phyloP scores from a whole-genome alignment of 2,888 invertebrate genomes.

The Dynastes grantii region DNA sequence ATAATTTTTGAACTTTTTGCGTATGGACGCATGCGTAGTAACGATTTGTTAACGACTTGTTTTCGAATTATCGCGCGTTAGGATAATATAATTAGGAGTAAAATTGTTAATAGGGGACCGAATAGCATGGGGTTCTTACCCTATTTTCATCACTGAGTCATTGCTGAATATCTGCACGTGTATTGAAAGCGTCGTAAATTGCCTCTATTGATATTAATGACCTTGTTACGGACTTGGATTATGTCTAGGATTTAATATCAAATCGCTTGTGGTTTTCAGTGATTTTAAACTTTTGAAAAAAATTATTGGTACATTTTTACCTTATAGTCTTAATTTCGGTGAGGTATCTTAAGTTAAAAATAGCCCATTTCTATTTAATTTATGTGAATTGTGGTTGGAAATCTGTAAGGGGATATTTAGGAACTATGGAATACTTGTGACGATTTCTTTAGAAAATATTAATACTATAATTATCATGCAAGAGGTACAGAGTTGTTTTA shows the following conservation, averaged over 20 bases:
- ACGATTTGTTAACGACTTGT: not conserved
- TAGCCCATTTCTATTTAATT: too few species aligned
- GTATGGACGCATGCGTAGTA: conserved; percentile 2
- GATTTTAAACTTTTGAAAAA: conserved; percentile 30
- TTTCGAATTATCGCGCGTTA: conserved; percentile 31
- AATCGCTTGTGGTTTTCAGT: conserved; percentile 28
- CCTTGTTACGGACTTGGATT: conserved; percentile 37
- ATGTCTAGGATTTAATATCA: conserved; percentile 17
- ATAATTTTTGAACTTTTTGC: conserved; percentile 26
- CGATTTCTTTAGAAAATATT: too few species aligned
- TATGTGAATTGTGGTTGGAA: too few species aligned
- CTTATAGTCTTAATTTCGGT: too few species aligned
- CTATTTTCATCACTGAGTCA: conserved; percentile 42
- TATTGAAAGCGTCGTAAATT: conserved; percentile 40
- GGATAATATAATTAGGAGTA: conserved; percentile 41
- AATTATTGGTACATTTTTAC: too few species aligned
- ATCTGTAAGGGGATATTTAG: too few species aligned
- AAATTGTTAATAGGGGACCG: conserved; percentile 38
- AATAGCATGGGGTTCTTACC: conserved; percentile 24
- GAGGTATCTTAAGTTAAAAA: too few species aligned
- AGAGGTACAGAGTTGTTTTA: too few species aligned
- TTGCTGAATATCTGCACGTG: conserved; percentile 33
- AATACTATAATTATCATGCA: too few species aligned
- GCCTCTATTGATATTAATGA: conserved; percentile 46
- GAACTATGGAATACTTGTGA: too few species aligned